Evolutionary conservation across 2,113 vertebrate genomes (phyloP).

Genomic region (Ceratotherium simum): DNA sequence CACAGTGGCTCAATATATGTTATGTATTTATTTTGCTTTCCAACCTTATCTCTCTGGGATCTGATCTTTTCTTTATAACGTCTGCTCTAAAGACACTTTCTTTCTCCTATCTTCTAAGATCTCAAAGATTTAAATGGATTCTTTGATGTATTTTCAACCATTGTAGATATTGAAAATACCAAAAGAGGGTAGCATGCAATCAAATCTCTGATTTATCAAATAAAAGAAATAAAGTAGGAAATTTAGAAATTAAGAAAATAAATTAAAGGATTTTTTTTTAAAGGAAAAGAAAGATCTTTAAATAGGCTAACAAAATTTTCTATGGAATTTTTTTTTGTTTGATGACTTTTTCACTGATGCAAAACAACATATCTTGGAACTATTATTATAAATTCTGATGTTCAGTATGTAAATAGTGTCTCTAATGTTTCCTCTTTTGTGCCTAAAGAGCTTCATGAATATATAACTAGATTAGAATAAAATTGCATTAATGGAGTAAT

Average conservation of each 20-base stretch:
- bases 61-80: background rate
- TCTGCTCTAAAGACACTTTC: background rate
- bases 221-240: background rate
- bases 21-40: background rate
- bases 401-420: background rate
- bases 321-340: conserved; percentile 17
- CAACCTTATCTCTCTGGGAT: background rate
- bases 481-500: background rate
- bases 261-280: background rate
- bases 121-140: background rate
- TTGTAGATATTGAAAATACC: background rate
- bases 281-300: background rate
- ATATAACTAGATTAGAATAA: conserved; percentile 32
- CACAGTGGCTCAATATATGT: background rate
- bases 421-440: background rate
- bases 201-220: background rate
- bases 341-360: background rate
- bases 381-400: conserved; percentile 33
- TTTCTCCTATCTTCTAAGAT: background rate
- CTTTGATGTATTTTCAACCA: background rate
- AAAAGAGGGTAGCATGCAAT: background rate
- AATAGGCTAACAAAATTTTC: background rate
- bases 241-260: background rate
- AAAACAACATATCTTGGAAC: background rate
- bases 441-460: conserved; percentile 17